Evolutionary conservation across 1,140 invertebrate species (phyloP).

Genomic region (Anoplolepis gracilipes): DNA sequence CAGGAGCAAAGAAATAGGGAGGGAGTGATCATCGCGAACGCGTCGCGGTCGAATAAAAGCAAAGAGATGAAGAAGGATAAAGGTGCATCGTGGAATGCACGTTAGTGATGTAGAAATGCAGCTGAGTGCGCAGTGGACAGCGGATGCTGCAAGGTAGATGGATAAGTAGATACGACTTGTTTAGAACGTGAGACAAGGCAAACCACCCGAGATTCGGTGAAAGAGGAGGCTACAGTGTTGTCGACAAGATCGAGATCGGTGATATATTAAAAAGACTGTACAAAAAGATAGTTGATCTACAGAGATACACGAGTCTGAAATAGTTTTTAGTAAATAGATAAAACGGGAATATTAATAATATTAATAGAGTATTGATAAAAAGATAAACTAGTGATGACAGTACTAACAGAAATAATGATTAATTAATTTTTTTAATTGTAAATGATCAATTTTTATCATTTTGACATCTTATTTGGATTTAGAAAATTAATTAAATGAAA

Average conservation of each 20-base stretch:
- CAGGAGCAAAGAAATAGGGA: conserved; percentile 13
- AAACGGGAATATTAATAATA: conserved; percentile 23
- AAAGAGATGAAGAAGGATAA: conserved; percentile 22
- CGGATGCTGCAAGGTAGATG: conserved; percentile 41
- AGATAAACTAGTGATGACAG: background rate
- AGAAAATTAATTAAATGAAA: no score
- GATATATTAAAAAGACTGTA: conserved; percentile 52
- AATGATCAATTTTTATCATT: background rate
- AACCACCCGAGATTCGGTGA: conserved; percentile 47
- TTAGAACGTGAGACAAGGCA: conserved; percentile 54
- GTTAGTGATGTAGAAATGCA: conserved; percentile 60
- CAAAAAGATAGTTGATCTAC: conserved; percentile 16
- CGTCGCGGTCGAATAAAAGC: conserved; percentile 22
- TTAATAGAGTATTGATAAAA: background rate
- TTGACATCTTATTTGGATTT: background rate
- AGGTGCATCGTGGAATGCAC: conserved; percentile 57
- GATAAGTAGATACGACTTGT: conserved; percentile 55
- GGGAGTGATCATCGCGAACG: conserved; percentile 57
- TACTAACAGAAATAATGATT: background rate
- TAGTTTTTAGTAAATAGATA: conserved; percentile 1
- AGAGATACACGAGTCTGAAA: background rate
- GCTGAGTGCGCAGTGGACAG: conserved; percentile 29
- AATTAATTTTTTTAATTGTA: background rate
- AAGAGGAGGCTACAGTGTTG: conserved; percentile 44
- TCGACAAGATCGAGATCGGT: conserved; percentile 51